Percentiles rank a stretch among this genome's conserved stretches.
Conservation (phyloP, 2,113 vertebrate genomes). For the Sinocyclocheilus grahami region DNA sequence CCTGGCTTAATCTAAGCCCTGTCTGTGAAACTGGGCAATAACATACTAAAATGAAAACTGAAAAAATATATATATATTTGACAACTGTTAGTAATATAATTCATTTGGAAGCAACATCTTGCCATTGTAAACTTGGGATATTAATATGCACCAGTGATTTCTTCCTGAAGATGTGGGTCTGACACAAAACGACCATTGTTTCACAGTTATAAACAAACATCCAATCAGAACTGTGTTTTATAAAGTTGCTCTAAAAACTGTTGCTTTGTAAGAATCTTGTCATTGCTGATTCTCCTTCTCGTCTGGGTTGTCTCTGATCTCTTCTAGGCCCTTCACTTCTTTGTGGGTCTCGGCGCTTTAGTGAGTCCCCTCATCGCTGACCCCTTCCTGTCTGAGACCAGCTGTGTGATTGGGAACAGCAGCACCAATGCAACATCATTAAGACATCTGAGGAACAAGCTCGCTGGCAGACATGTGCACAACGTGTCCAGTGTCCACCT, state of each 20-base stretch:
- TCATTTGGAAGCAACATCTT: too few relatives aligned
- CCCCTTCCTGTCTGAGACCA: slow-evolving; percentile 91
- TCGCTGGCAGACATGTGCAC: slow-evolving; percentile 67
- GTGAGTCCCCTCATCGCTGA: slow-evolving; percentile 92
- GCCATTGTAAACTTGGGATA: neutral
- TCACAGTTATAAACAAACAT: neutral
- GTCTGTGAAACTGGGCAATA: too few relatives aligned
- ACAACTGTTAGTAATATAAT: too few relatives aligned
- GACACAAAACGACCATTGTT: neutral
- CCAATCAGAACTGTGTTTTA: neutral
- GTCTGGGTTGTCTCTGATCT: neutral
- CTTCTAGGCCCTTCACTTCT: slow-evolving; percentile 89
- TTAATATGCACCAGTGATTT: neutral
- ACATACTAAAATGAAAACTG: neutral
- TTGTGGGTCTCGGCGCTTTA: slow-evolving; percentile 89
- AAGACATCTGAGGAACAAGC: slow-evolving; percentile 79
- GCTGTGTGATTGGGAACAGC: slow-evolving; percentile 82
- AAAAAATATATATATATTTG: neutral
- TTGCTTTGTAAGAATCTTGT: neutral
- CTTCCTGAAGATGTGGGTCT: neutral
- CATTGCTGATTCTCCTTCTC: neutral
- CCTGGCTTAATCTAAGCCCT: too few relatives aligned
- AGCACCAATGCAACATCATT: slow-evolving; percentile 75
- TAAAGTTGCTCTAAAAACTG: slow-evolving; percentile 1
- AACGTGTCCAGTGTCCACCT: slow-evolving; percentile 79